Evolutionary conservation across 2,113 vertebrate genomes (phyloP).

Genomic region (Tetrax tetrax): DNA sequence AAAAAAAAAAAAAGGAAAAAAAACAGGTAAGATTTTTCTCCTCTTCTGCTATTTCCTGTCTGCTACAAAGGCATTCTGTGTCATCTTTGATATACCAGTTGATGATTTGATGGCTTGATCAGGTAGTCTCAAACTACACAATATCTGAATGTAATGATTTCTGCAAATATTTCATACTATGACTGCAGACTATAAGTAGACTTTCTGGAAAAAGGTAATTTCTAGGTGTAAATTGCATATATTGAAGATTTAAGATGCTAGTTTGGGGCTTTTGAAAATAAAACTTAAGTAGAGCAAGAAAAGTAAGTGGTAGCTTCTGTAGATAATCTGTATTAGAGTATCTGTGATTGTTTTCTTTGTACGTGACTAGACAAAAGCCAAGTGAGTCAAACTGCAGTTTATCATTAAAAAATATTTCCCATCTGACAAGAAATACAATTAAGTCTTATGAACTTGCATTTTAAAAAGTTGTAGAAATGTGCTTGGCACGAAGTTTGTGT

Average conservation of each 20-base stretch:
- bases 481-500: background rate
- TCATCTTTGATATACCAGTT: background rate
- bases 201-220: background rate
- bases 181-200: background rate
- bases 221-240: background rate
- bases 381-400: background rate
- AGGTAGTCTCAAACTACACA: background rate
- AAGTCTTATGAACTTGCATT: background rate
- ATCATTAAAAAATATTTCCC: background rate
- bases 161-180: background rate
- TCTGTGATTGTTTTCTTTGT: background rate
- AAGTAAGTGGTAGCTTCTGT: background rate
- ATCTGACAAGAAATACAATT: background rate
- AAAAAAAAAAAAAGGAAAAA: slow-evolving; percentile 30
- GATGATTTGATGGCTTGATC: background rate
- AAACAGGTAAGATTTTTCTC: slow-evolving; percentile 66
- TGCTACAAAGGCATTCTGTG: slow-evolving; percentile 4
- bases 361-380: background rate
- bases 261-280: background rate
- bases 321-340: background rate
- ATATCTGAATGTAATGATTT: background rate
- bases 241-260: background rate
- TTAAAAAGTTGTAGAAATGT: background rate
- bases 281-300: background rate
- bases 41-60: slow-evolving; percentile 42